Evolutionary conservation across 2,888 invertebrate species (phyloP).

Genomic region (Arrhopalites spinosus): DNA sequence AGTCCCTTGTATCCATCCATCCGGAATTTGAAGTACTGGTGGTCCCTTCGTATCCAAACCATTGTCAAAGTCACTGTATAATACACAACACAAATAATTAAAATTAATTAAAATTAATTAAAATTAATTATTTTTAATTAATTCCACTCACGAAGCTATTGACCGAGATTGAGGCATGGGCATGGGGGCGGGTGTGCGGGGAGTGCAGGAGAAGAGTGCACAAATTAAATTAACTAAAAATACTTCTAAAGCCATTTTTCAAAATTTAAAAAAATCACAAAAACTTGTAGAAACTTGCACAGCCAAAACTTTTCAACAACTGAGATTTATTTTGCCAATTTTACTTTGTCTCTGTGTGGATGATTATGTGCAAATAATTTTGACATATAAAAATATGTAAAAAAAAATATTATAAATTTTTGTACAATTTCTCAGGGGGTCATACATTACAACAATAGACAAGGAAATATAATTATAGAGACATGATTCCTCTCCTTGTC

Average conservation of each 20-base stretch:
- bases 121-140: not conserved
- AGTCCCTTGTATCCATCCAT: slow-evolving; percentile 36
- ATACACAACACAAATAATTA: not conserved
- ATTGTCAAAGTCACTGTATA: not conserved
- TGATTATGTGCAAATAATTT: no score
- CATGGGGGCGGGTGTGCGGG: not conserved
- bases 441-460: no score
- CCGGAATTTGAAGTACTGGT: slow-evolving; percentile 13
- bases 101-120: not conserved
- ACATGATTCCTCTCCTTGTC: no score
- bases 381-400: no score
- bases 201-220: slow-evolving; percentile 22
- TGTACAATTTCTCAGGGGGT: no score
- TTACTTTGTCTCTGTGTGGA: no score
- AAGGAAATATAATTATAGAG: no score
- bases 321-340: no score
- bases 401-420: no score
- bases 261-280: not conserved
- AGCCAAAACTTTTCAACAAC: no score
- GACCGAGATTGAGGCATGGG: not conserved
- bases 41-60: slow-evolving; percentile 5
- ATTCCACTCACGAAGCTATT: not conserved
- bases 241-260: slow-evolving; percentile 24
- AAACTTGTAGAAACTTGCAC: not conserved
- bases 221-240: slow-evolving; percentile 23